Evolutionary conservation across 2,888 invertebrate species (phyloP).

Genomic region (Drosophila cracens): DNA sequence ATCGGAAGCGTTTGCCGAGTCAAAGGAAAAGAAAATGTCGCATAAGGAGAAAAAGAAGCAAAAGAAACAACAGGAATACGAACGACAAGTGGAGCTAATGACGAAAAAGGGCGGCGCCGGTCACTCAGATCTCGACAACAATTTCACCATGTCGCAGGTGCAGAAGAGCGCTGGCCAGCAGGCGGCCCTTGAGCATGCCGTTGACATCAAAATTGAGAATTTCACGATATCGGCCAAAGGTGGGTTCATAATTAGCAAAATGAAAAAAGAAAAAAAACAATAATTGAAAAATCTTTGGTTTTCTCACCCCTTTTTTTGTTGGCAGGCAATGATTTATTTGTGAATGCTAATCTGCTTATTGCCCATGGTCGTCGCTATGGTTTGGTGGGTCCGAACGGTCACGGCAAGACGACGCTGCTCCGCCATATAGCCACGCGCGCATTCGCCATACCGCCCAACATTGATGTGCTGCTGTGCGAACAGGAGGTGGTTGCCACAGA

Average conservation of each 20-base stretch:
- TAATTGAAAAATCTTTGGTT: neutral
- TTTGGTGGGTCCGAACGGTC: slow-evolving; percentile 98
- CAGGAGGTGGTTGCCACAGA: slow-evolving; percentile 99
- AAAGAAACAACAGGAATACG: slow-evolving; percentile 95
- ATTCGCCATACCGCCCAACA: slow-evolving; percentile 97
- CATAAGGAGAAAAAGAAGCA: slow-evolving; percentile 96
- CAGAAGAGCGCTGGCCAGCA: slow-evolving; percentile 91
- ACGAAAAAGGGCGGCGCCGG: slow-evolving; percentile 95
- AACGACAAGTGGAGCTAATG: slow-evolving; percentile 93
- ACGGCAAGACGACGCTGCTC: slow-evolving; percentile 98
- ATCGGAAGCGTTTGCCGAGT: slow-evolving; percentile 16
- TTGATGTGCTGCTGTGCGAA: slow-evolving; percentile 98
- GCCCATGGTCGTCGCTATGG: slow-evolving; percentile 98
- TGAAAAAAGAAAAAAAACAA: too few species aligned
- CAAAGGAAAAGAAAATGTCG: slow-evolving; percentile 90
- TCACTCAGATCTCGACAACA: slow-evolving; percentile 94
- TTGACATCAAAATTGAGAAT: slow-evolving; percentile 99
- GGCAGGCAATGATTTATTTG: slow-evolving; percentile 95
- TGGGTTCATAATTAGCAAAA: slow-evolving; percentile 41
- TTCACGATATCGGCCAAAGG: slow-evolving; percentile 98
- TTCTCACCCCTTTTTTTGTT: neutral
- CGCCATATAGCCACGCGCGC: slow-evolving; percentile 96
- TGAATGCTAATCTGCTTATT: slow-evolving; percentile 97
- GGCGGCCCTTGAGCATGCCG: slow-evolving; percentile 94
- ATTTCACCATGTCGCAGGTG: slow-evolving; percentile 96